Conservation (phyloP, 2,113 vertebrate genomes). For the Bucco capensis region DNA sequence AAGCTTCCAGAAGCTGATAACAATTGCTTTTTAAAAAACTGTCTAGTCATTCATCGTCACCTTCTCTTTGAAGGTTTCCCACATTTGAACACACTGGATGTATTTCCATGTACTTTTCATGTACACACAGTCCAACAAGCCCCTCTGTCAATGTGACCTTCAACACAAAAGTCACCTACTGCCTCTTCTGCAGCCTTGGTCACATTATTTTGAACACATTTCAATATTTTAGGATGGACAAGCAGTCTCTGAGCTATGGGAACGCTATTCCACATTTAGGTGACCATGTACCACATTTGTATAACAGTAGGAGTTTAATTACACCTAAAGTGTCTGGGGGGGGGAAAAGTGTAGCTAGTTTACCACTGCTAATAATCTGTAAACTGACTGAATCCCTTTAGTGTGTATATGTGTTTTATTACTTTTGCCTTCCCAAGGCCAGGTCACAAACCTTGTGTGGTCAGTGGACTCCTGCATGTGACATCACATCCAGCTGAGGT, state of each 20-base stretch:
- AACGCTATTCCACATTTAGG: not conserved
- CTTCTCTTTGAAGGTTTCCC: not conserved
- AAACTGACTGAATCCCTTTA: not conserved
- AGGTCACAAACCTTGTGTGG: fast-evolving
- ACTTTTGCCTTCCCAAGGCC: not conserved
- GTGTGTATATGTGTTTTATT: not conserved
- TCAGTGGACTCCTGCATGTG: not conserved
- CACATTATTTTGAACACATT: not conserved
- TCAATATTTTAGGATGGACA: not conserved
- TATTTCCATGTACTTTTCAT: not conserved
- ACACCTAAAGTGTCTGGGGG: not conserved
- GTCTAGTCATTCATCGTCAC: not conserved
- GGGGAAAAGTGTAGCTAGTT: not conserved
- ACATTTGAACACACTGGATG: not conserved
- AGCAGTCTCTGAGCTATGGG: not conserved
- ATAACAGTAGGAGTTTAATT: not conserved
- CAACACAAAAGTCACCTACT: not conserved
- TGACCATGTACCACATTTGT: not conserved
- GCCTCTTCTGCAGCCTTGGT: not conserved
- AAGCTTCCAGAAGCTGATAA: not conserved
- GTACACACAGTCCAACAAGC: fast-evolving
- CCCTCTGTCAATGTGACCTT: not conserved
- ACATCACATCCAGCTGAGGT: not conserved
- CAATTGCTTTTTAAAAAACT: not conserved
- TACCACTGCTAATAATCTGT: not conserved